Evolutionary conservation across 2,797 vertebrate species (phyloP).

Genomic region (Podarcis lilfordi): DNA sequence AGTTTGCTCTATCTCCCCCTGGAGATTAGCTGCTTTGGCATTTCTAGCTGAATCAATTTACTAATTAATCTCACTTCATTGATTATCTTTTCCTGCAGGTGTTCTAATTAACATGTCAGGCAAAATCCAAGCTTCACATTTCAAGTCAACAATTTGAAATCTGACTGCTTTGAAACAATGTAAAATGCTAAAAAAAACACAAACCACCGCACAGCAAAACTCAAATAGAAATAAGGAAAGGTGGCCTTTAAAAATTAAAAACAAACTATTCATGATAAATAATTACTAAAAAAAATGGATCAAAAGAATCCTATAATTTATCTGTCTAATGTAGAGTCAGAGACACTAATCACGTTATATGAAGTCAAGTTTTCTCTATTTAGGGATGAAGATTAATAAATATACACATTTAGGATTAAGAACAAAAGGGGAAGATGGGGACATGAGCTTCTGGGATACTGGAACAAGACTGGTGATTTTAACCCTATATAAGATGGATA

Average conservation of each 20-base stretch:
- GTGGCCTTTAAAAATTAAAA: conserved; percentile 37
- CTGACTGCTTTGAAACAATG: conserved; percentile 40
- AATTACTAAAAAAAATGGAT: no score
- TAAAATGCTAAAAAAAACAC: conserved; percentile 9
- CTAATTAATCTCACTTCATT: conserved; percentile 36
- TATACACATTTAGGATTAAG: no score
- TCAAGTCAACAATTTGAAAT: conserved; percentile 21
- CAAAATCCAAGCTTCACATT: conserved; percentile 40
- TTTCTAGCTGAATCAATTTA: conserved; percentile 36
- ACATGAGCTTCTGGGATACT: no score
- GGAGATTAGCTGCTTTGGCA: conserved; percentile 11
- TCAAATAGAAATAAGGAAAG: conserved; percentile 19
- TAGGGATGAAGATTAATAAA: no score
- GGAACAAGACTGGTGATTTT: no score
- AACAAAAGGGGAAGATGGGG: no score
- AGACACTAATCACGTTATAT: background rate
- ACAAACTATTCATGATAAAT: background rate
- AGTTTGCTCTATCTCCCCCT: conserved; percentile 5
- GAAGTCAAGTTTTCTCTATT: background rate
- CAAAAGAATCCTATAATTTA: conserved; percentile 1
- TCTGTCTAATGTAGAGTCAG: conserved; percentile 45
- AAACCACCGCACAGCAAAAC: background rate
- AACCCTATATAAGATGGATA: no score
- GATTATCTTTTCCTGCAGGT: conserved; percentile 30
- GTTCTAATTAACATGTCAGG: conserved; percentile 46